Conservation (phyloP, 37 sponge, comb jelly and placozoan genomes). For the Cladorhizidae sp. region DNA sequence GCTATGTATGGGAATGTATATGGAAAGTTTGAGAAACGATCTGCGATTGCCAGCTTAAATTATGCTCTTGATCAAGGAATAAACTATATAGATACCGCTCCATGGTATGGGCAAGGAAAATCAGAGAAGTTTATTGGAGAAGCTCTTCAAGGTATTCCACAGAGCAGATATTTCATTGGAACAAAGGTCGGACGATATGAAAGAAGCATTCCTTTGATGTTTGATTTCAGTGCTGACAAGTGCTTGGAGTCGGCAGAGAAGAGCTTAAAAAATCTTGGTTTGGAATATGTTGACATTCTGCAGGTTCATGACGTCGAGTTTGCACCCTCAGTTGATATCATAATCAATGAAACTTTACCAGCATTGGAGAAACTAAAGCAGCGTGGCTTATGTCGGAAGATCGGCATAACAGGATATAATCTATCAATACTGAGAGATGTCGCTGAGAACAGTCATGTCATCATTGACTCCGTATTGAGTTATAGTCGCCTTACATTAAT, state of each 20-base stretch:
- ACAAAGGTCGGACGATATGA: constrained; percentile 92
- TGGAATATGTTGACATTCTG: constrained; percentile 84
- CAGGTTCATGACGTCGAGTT: constrained; percentile 95
- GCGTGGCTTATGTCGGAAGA: constrained; percentile 78
- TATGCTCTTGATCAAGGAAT: constrained; percentile 69
- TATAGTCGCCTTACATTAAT: constrained; percentile 84
- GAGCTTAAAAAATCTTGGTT: constrained; percentile 66
- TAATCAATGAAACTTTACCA: constrained; percentile 84
- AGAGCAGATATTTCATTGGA: constrained; percentile 71
- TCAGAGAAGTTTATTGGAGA: constrained; percentile 86
- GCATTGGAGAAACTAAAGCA: constrained; percentile 81
- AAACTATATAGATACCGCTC: constrained; percentile 92
- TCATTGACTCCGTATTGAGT: constrained; percentile 81
- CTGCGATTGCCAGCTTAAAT: constrained; percentile 26
- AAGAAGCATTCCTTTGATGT: constrained; percentile 55
- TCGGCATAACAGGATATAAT: constrained; percentile 95
- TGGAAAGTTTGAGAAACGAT: constrained; percentile 46
- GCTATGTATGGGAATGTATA: constrained; percentile 86
- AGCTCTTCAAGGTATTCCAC: constrained; percentile 61
- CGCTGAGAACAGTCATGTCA: constrained; percentile 46
- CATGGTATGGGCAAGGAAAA: constrained; percentile 91
- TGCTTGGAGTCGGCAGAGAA: constrained; percentile 54
- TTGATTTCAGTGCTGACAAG: constrained; percentile 83
- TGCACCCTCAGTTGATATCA: constrained; percentile 81
- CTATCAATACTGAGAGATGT: constrained; percentile 52